phyloP scores from a whole-genome alignment of 2,888 invertebrate species.

The Lysandra coridon region DNA sequence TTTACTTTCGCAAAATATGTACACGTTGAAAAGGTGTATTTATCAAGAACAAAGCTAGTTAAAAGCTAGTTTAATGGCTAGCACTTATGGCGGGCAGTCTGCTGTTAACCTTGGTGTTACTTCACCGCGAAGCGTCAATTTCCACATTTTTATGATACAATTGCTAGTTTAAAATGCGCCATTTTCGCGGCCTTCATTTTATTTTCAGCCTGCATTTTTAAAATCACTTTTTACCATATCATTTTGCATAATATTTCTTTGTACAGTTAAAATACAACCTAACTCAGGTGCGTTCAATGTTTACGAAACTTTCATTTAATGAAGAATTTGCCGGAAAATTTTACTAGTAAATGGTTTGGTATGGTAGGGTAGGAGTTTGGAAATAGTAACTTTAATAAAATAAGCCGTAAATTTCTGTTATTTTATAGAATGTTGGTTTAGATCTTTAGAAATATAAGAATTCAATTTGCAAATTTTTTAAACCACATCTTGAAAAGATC shows the following conservation, averaged over 20 bases:
- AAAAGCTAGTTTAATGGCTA: not conserved
- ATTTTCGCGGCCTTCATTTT: not conserved
- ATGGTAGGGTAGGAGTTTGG: too few species aligned
- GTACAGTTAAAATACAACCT: not conserved
- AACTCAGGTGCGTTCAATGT: too few species aligned
- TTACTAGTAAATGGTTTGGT: too few species aligned
- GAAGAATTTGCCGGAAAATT: too few species aligned
- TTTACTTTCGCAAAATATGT: not conserved
- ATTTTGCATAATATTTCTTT: not conserved
- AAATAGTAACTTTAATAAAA: not conserved
- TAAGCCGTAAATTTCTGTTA: not conserved
- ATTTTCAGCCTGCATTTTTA: not conserved
- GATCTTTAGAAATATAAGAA: not conserved
- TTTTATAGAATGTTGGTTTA: not conserved
- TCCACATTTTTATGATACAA: conserved; percentile 1
- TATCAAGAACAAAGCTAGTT: not conserved
- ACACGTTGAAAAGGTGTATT: not conserved
- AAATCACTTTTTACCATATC: not conserved
- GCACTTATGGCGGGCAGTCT: not conserved
- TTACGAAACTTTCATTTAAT: too few species aligned
- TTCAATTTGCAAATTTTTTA: not conserved
- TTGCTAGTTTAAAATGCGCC: not conserved
- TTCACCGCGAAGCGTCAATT: conserved; percentile 1
- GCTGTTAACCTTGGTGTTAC: not conserved
- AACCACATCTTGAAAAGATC: not conserved